These are phyloP conservation scores for Brachylomia viminalis DNA, from an alignment of 2,888 invertebrate species.

Conservation along the genomic window DNA sequence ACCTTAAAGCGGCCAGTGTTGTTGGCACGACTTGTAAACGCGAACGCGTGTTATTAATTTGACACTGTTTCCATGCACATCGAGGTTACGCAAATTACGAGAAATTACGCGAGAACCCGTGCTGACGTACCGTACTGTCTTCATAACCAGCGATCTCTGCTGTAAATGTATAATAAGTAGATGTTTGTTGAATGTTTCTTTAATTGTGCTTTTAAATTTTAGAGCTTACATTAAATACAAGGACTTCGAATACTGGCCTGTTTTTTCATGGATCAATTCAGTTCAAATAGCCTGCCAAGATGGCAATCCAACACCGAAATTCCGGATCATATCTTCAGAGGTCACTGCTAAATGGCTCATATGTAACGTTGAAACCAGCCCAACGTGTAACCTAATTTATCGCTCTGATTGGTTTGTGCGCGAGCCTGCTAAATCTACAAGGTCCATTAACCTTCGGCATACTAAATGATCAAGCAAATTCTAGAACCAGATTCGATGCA, in stretches of 20 bases:
- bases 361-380: not conserved
- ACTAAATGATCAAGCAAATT: slow-evolving; percentile 3
- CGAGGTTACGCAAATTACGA: slow-evolving; percentile 56
- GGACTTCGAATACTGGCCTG: not conserved
- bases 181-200: not conserved
- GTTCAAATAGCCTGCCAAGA: not conserved
- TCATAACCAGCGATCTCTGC: slow-evolving; percentile 8
- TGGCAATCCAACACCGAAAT: not conserved
- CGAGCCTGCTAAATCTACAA: slow-evolving; percentile 3
- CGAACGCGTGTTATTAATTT: slow-evolving; percentile 71
- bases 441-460: not conserved
- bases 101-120: slow-evolving; percentile 48
- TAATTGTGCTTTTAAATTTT: slow-evolving; percentile 5
- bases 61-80: slow-evolving; percentile 69
- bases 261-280: not conserved
- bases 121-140: slow-evolving; percentile 23
- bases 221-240: not conserved
- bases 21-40: slow-evolving; percentile 58
- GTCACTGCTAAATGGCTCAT: not conserved
- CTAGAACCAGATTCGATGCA: slow-evolving; percentile 10
- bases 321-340: not conserved
- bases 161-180: slow-evolving; percentile 27
- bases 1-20: slow-evolving; percentile 33
- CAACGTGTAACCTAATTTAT: slow-evolving; percentile 9
- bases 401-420: slow-evolving; percentile 17